phyloP scores from a whole-genome alignment of 2,113 vertebrate genomes.

The Grammomys dolichurus region DNA sequence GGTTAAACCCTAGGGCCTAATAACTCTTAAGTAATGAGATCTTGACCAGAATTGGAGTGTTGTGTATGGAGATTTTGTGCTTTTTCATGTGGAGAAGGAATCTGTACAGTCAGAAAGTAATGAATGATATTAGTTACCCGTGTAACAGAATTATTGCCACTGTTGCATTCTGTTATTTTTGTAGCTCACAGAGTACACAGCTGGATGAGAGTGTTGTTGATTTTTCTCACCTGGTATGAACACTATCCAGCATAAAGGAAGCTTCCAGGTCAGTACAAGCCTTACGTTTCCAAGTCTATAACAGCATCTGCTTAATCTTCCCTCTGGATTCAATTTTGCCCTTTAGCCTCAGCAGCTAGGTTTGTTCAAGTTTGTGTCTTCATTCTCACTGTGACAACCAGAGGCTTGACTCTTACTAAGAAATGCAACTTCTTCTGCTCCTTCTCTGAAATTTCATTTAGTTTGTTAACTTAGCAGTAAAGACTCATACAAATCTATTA shows the following conservation, averaged over 20 bases:
- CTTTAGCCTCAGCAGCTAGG: no score
- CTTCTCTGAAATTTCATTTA: background rate
- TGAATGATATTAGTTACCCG: background rate
- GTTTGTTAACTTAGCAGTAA: background rate
- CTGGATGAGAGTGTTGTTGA: background rate
- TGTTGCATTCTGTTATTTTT: background rate
- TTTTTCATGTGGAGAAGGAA: background rate
- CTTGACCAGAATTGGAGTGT: background rate
- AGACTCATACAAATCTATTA: background rate
- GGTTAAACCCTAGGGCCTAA: rapidly evolving
- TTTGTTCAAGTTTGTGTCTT: background rate
- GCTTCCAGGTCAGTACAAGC: background rate
- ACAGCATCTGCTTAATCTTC: no score
- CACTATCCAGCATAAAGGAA: background rate
- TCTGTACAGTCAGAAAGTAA: background rate
- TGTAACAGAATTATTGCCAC: background rate
- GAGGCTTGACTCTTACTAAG: background rate
- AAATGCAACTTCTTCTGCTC: background rate
- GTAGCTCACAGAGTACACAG: background rate
- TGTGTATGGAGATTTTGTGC: background rate
- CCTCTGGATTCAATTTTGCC: background rate
- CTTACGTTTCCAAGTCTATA: background rate
- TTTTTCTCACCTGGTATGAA: background rate
- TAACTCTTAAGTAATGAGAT: background rate
- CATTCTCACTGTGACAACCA: background rate